Evolutionary conservation across 2,888 invertebrate species (phyloP).

Genomic region (Eupithecia abbreviata): DNA sequence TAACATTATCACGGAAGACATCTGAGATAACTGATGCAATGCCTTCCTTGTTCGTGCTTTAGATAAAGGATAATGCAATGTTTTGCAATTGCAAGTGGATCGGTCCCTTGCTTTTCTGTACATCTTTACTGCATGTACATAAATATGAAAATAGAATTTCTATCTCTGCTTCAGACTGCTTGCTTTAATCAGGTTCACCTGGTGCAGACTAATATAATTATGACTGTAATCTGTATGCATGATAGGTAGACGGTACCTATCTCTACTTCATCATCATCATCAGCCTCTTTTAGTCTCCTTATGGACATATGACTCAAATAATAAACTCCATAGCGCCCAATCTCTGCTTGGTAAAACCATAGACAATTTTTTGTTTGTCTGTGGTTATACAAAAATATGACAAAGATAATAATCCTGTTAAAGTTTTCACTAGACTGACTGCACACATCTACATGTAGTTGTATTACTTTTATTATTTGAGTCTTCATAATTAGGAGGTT

Average conservation of each 20-base stretch:
- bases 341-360: no score
- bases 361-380: no score
- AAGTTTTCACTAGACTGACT: background rate
- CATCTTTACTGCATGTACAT: background rate
- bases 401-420: background rate
- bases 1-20: constrained; percentile 34
- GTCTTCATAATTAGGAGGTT: constrained; percentile 10
- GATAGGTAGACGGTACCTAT: no score
- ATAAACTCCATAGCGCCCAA: no score
- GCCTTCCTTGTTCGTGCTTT: background rate
- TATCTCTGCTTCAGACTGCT: background rate
- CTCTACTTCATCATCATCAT: no score
- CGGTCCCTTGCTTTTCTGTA: background rate
- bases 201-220: no score
- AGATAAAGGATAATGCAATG: background rate
- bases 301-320: no score
- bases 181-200: background rate
- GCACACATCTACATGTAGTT: background rate
- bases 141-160: background rate
- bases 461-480: background rate
- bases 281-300: no score
- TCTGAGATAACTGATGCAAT: constrained; percentile 37
- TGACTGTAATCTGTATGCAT: no score
- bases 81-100: background rate
- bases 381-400: no score